phyloP scores from a whole-genome alignment of 2,797 vertebrate genomes.

The Discoglossus pictus region DNA sequence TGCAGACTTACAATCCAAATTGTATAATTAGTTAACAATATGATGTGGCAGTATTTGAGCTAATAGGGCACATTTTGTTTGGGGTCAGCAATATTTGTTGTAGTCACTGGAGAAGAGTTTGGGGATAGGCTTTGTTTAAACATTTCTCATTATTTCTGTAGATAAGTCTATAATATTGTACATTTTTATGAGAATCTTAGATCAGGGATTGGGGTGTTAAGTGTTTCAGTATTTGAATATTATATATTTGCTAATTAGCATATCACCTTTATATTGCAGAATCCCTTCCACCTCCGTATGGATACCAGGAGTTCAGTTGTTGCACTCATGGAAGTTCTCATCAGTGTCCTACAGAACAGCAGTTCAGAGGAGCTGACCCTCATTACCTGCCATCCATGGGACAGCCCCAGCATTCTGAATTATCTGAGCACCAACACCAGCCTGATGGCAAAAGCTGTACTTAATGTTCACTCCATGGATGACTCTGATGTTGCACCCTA shows the following conservation, averaged over 20 bases:
- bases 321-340: conserved; percentile 73
- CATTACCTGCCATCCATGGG: conserved; percentile 80
- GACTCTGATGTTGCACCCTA: conserved; percentile 62
- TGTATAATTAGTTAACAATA: too few species aligned
- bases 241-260: background rate
- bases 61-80: too few species aligned
- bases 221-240: background rate
- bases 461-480: conserved; percentile 73
- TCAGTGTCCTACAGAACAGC: conserved; percentile 70
- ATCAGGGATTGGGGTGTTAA: too few species aligned
- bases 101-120: too few species aligned
- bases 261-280: conserved; percentile 65
- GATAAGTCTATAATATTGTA: too few species aligned
- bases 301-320: conserved; percentile 75
- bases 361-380: conserved; percentile 77
- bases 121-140: too few species aligned
- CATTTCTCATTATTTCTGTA: too few species aligned
- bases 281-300: conserved; percentile 85
- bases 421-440: conserved; percentile 71
- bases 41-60: too few species aligned
- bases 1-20: too few species aligned
- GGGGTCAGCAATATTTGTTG: too few species aligned
- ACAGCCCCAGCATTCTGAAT: conserved; percentile 69
- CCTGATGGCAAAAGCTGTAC: conserved; percentile 67
- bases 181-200: too few species aligned